Evolutionary conservation across 2,797 vertebrate genomes (phyloP), one percentile per base, ranked within the genome.

Genomic region (Lacerta viridis): DNA sequence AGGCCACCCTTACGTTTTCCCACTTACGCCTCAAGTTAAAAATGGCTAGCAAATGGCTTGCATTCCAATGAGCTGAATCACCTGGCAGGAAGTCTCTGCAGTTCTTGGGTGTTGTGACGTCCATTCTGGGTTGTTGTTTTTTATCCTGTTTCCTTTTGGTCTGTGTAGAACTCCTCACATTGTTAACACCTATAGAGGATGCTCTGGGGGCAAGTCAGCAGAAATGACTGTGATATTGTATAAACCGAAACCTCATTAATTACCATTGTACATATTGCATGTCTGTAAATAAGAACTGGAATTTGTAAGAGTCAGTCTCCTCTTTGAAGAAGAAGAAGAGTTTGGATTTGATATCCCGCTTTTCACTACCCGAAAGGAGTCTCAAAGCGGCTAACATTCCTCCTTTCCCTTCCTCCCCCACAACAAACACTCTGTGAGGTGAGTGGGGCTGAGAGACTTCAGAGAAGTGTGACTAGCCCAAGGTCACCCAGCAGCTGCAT

Each of bases 131-230:
- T 33, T 74, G 39, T 0, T 80, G 66, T 66, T 74, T 0, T 80
- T 69, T 66, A 18, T 64, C 61, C n/a, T 89, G 39, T 15, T 77
- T 75, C 82, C 77, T 92, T 89, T 66, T 23, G 20, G 84, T 91
- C 41, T 91, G 23, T 76, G 13, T 15, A 87, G 4, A 93, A 20
- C 50, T 88, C 55, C 7, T 41, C 41, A 10, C 10, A 33, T 43
- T 74, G 41, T 55, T 41, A 43, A 27, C 23, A 83, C 5, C 25
- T 80, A 36, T 50, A 72, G 66, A 84, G 43, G 27, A 50, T 36
- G 29, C 7, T 68, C 33, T 75, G 20, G 68, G 41, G n/a, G 46
- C 25, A 59, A 72, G 46, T 43, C 25, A 80, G 29, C 29, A 84
- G 68, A 71, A 84, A 72, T 3, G 0, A 29, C 13, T 88, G 4